Conservation (phyloP, 2,888 invertebrate species). For the Smittia aterrima region DNA sequence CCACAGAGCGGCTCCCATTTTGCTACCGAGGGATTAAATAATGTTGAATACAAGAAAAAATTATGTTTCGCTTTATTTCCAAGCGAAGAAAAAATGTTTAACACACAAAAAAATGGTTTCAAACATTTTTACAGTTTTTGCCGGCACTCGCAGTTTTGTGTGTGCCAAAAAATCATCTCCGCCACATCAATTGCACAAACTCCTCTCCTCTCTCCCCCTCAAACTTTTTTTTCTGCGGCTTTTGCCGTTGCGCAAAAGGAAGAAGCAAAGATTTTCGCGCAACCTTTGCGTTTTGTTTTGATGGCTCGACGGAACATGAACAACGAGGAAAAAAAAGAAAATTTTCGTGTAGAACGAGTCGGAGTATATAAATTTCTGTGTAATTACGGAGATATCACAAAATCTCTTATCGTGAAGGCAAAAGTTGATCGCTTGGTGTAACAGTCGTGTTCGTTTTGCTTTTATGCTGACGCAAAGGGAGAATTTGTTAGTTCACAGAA, state of each 20-base stretch:
- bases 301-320: not conserved
- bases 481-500: not conserved
- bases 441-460: constrained; percentile 32
- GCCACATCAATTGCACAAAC: constrained; percentile 39
- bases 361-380: constrained; percentile 23
- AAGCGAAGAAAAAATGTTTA: constrained; percentile 21
- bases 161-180: constrained; percentile 35
- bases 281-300: constrained; percentile 1
- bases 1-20: not conserved
- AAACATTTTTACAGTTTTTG: constrained; percentile 10
- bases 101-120: constrained; percentile 36
- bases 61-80: constrained; percentile 37
- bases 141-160: not conserved
- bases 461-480: not conserved
- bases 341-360: not conserved
- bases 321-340: too few relatives aligned
- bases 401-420: constrained; percentile 36
- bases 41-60: constrained; percentile 35
- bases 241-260: constrained; percentile 20
- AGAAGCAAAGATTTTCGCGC: not conserved
- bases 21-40: constrained; percentile 23
- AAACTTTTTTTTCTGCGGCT: not conserved
- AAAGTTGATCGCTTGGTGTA: constrained; percentile 40
- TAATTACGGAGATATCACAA: constrained; percentile 23
- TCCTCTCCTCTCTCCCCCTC: not conserved